Base-by-base conservation (phyloP, 2,888 invertebrate species). In the Balanococcus diminutus region DNA sequence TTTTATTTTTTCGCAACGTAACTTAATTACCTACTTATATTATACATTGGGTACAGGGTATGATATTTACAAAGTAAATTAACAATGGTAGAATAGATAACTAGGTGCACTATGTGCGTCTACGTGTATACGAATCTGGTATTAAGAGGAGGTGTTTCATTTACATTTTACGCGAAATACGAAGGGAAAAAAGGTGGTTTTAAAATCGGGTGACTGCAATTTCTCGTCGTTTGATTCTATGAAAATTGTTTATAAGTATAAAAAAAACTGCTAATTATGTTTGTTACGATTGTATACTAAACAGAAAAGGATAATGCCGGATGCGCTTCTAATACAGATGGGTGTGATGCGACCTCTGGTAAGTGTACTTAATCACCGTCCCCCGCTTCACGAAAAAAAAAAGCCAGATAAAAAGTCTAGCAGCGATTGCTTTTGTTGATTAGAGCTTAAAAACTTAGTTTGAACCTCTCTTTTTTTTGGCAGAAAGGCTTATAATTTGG, bases 281-380 rank as follows among this genome's bases (percentile, higher is more conserved):
- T 81, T 46, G 42, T 81, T 46, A 46, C 81, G 81, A 42, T 81
- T 81, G 28, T 81, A n/a, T 86, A 81, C 72, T 42, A 84, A 84
- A 84, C 84, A 86, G 86, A 86, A 51, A 86, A 82, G 82, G 86
- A 86, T 82, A 82, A 82, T 86, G 90, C 90, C 89, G 96, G 96
- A 92, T 96, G 96, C 93, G 94, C 96, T 91, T 96, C 96, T 90
- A 96, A 96, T 92, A 94, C 95, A 91, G 96, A 96, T 91, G 96
- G 96, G 92, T 96, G 96, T 93, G 96, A 96, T 92, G 96, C 96
- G 92, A 95, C 96, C 92, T 95, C 96, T 96, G 95, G 93, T 94
- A 93, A 91, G 91, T 87, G 42, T 84, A 72, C 28, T 39, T 42
- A 72, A 42, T 72, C 84, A 84, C 51, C 22, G 19, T 11, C 19